These are phyloP conservation scores for Labrus mixtus DNA, from an alignment of 2,113 vertebrate species.

Conservation along the genomic window DNA sequence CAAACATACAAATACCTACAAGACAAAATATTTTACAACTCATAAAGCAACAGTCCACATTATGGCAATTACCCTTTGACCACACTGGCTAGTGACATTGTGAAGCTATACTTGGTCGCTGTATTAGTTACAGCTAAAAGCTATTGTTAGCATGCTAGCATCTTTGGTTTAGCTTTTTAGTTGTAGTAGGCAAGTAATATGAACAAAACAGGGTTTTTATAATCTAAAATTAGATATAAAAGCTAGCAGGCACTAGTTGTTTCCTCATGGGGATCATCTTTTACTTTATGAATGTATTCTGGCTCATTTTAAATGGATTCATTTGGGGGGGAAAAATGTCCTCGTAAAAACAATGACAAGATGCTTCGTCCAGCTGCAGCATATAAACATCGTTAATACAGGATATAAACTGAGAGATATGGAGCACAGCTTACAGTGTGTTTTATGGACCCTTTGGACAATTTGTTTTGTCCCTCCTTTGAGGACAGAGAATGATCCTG, in stretches of 20 bases:
- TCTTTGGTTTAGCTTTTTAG: no score
- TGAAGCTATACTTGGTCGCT: no score
- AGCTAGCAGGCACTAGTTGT: background rate
- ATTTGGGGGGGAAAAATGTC: slow-evolving; percentile 23
- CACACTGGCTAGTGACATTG: no score
- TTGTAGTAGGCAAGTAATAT: no score
- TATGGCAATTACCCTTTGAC: no score
- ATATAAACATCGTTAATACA: slow-evolving; percentile 10
- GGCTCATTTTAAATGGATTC: slow-evolving; percentile 11
- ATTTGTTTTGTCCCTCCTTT: slow-evolving; percentile 13
- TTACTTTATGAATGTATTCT: background rate
- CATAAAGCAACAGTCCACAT: no score
- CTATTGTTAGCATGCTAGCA: no score
- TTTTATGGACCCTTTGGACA: slow-evolving; percentile 51
- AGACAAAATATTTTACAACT: no score
- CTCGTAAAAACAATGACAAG: slow-evolving; percentile 21
- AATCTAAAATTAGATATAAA: background rate
- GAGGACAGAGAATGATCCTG: slow-evolving; percentile 19
- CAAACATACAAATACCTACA: no score
- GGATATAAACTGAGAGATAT: slow-evolving; percentile 1
- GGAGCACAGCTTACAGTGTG: slow-evolving; percentile 34
- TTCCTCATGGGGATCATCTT: background rate
- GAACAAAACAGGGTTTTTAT: no score
- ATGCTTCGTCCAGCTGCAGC: background rate
- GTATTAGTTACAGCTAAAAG: no score